Evolutionary conservation across 2,888 invertebrate genomes (phyloP), one percentile per base, ranked within the genome.

Genomic region (Leucoptera coffeella): DNA sequence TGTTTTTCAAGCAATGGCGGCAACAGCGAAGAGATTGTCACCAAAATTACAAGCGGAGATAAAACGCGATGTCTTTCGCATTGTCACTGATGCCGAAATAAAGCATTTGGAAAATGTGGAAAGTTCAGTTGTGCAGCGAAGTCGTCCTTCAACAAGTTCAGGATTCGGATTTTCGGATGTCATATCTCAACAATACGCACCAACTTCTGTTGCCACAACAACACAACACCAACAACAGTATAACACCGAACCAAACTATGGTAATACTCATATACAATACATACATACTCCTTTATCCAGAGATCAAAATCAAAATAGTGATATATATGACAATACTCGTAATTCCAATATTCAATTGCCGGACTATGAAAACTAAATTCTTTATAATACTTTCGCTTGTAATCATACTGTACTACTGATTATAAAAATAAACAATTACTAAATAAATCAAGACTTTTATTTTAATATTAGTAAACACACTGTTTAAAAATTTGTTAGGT

Each of bases 61-160:
- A 23, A 23, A 23, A 23, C 23, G 23, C 13, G 23, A 23, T 23
- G 23, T 23, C 13, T 23, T 23, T 12, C 23, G 13, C 13, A 23
- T 23, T 23, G 23, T 23, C 12, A 23, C 23, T 23, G 23, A 23
- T 23, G 23, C 23, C 10, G 23, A 23, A 12, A 23, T 23, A 12
- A 23, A 23, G 13, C 23, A 23, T 23, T 17, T 17, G 17, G 17
- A 17, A 17, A 21, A 26, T 26, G 21, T 26, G 26, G 26, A 26
- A 21, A 21, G 13, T 26, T 21, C 20, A 21, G 26, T 26, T 26
- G 21, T 26, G 26, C 26, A 26, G 21, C 26, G 14, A 26, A 26
- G 21, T 26, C 26, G 26, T 21, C 26, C 26, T 26, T 26, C 26
- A 26, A 26, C 26, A 20, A 26, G 26, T 26, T 26, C 26, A 26